phyloP scores from a whole-genome alignment of 2,113 vertebrate species.

The Otolemur garnettii region DNA sequence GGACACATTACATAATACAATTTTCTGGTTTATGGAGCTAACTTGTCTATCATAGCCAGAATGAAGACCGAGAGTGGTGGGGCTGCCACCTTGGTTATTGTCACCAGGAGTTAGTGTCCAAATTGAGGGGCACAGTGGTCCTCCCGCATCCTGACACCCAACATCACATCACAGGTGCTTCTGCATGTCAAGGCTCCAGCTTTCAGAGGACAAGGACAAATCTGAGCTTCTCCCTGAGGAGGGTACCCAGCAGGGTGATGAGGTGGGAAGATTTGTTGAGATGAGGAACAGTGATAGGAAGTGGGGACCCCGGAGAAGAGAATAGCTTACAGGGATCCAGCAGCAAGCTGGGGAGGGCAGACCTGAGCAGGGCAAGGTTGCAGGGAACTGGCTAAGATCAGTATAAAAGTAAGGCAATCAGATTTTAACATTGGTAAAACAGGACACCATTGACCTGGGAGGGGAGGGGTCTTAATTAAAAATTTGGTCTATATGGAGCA shows the following conservation, averaged over 20 bases:
- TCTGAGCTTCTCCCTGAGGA: neutral
- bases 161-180: neutral
- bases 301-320: neutral
- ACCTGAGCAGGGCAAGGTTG: neutral
- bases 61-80: neutral
- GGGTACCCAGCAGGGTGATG: neutral
- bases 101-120: neutral
- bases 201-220: neutral
- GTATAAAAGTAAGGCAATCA: neutral
- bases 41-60: neutral
- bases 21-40: neutral
- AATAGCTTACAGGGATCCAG: neutral
- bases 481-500: too few species aligned
- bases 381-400: neutral
- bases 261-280: neutral
- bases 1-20: neutral
- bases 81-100: rapidly evolving
- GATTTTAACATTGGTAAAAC: too few species aligned
- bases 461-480: too few species aligned
- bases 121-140: neutral
- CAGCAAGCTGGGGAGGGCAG: neutral
- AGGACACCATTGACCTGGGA: too few species aligned
- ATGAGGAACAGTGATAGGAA: neutral
- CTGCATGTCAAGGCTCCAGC: neutral
- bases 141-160: neutral